Conservation (phyloP, 2,113 vertebrate species). For the Raja brachyura region DNA sequence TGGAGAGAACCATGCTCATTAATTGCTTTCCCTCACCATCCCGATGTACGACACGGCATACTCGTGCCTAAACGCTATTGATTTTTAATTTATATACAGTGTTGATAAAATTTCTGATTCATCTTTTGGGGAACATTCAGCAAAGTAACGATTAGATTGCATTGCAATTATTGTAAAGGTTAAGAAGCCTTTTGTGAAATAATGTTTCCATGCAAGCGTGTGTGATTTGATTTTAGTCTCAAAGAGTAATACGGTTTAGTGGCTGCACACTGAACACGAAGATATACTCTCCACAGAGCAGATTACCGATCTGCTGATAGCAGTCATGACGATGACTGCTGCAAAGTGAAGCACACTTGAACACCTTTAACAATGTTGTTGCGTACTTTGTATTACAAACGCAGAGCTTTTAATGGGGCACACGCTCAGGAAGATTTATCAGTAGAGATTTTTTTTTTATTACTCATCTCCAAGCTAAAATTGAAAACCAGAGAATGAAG, state of each 20-base stretch:
- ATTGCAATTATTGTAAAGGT: background rate
- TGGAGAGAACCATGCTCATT: background rate
- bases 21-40: background rate
- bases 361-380: background rate
- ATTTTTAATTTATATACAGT: background rate
- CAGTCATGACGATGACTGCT: background rate
- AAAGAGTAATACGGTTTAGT: background rate
- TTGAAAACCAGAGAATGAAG: constrained; percentile 3
- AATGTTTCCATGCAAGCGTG: background rate
- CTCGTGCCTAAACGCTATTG: background rate
- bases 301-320: background rate
- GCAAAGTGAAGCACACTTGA: background rate
- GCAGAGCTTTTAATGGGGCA: background rate
- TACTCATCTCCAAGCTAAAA: constrained; percentile 29
- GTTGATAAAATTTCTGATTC: background rate
- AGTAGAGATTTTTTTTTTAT: constrained; percentile 6
- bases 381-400: constrained; percentile 19
- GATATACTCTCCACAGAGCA: background rate
- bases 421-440: constrained; percentile 5
- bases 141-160: background rate
- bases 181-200: background rate
- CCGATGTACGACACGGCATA: background rate
- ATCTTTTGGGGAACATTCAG: background rate
- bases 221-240: background rate
- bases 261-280: background rate